Conservation (phyloP, 35 echinoderm and acorn worm genomes). For the Ptychodera flava region DNA sequence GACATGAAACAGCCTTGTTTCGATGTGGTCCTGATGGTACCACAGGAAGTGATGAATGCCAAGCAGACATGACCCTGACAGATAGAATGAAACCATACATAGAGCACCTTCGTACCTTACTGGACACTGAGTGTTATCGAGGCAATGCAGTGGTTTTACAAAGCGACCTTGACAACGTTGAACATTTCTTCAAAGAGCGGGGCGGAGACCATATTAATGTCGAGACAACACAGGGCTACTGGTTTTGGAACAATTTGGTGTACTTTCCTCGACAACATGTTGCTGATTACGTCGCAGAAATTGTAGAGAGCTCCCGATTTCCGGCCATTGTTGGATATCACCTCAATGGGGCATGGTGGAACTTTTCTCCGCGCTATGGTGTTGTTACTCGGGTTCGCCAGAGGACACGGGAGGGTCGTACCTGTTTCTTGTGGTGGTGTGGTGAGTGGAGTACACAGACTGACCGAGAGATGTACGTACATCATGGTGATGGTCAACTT, state of each 20-base stretch:
- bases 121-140: not conserved
- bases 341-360: not conserved
- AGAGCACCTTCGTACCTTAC: not conserved
- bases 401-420: not conserved
- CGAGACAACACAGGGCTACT: not conserved
- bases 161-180: not conserved
- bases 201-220: not conserved
- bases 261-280: not conserved
- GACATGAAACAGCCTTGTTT: not conserved
- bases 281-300: not conserved
- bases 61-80: not conserved
- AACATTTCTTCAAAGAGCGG: not conserved
- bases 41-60: not conserved
- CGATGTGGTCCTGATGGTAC: not conserved
- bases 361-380: not conserved
- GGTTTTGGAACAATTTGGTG: not conserved
- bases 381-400: not conserved
- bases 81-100: not conserved
- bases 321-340: not conserved
- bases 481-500: not conserved
- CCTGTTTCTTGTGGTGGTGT: not conserved
- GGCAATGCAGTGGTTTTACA: not conserved
- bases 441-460: not conserved
- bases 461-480: not conserved
- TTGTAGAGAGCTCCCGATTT: not conserved